Evolutionary conservation across 2,113 vertebrate genomes (phyloP).

Genomic region (Gallinago media): DNA sequence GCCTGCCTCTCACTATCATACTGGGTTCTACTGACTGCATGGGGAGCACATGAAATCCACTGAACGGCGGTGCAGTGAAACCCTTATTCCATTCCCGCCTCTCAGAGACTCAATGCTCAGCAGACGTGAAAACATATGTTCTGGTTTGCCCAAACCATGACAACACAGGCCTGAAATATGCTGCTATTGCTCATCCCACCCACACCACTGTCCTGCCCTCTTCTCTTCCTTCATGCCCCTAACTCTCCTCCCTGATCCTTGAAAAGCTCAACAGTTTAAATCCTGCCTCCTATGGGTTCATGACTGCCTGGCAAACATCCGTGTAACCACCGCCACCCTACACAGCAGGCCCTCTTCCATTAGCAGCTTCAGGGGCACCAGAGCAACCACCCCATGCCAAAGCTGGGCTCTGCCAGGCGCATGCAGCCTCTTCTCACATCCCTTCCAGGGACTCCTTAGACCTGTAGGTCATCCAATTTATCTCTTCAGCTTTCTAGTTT

Average conservation of each 20-base stretch:
- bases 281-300: background rate
- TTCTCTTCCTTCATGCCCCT: accelerated
- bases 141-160: background rate
- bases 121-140: background rate
- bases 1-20: background rate
- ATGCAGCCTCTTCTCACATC: background rate
- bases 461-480: background rate
- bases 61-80: accelerated
- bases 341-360: accelerated
- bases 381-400: accelerated
- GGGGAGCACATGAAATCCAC: accelerated
- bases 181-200: background rate
- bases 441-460: background rate
- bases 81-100: background rate
- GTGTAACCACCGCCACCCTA: background rate
- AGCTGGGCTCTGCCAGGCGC: background rate
- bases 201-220: background rate
- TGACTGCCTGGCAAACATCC: background rate
- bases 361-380: background rate
- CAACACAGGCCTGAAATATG: background rate
- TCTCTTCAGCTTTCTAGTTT: background rate
- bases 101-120: background rate
- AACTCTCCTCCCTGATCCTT: background rate
- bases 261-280: background rate
- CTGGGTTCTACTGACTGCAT: accelerated